Base-by-base conservation (phyloP, 2,113 vertebrate genomes). In the Podilymbus podiceps region DNA sequence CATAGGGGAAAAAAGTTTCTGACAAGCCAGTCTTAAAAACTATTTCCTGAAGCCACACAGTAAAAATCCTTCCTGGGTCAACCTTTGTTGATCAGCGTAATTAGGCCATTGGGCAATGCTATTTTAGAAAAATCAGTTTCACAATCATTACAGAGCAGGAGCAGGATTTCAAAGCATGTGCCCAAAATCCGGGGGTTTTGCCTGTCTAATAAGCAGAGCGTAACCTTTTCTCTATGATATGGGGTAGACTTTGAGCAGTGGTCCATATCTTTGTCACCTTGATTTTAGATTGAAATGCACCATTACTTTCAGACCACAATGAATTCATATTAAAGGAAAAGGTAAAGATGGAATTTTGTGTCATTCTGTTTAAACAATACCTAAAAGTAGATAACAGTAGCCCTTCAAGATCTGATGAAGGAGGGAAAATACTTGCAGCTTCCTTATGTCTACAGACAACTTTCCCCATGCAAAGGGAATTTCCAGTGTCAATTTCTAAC, bases 1-100 rank as follows among this genome's bases (percentile, higher is more conserved):
- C 0, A 7, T 22, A 44, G 25, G 49, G 3, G 38, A 40, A 35
- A 52, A 31, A 20, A 0, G 3, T 3, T 42, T 83, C 23, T 67
- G 9, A 40, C 2, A 53, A 62, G 12, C 28, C 35, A 49, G 28
- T 40, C 75, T 83, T 52, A 4, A 71, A 75, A 75, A 55, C 5
- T 66, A 7, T 31, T 83, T 85, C 22, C 52, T n/a, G 16, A 72
- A 89, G n/a, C 7, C 56, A 89, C 28, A 33, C 30, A 59, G 30
- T 66, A 58, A 81, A 79, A 92, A 67, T 67, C 46, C 11, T 67
- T 59, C 19, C 30, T 18, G 10, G 5, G 14, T 53, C 15, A 77
- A 6, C 5, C 6, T 67, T 46, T n/a, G 25, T 22, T 85, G 17
- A 44, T 78, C 33, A 71, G 27, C 56, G 11, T 71, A 62, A 66